Base-by-base conservation (phyloP, 2,113 vertebrate genomes). In the Hippocampus comes region DNA sequence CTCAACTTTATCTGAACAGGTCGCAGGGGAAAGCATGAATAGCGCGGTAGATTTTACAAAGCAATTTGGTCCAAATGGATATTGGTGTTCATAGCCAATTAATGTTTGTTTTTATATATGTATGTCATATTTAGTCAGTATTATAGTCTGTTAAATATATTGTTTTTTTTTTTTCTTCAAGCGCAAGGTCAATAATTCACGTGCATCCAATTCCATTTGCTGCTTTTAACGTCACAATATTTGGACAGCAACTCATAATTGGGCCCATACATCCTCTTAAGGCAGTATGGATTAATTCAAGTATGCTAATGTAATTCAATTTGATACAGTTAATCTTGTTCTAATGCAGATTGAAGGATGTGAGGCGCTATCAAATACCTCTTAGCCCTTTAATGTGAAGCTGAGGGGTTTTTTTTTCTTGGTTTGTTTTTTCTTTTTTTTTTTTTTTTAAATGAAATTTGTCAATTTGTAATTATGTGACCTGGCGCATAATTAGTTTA, bases 281-380 rank as follows among this genome's bases (percentile, higher is more conserved):
- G 82, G 78, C 90, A 75, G 74, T 89, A 88, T 91, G 84, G 91
- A 92, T 93, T 92, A 89, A 93, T 92, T 91, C 86, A 87, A 89
- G 89, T 92, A 92, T 93, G 91, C 88, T 92, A 92, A 93, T 93
- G 92, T 86, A 91, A 92, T 92, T 92, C 87, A 91, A 88, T 90
- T 91, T 91, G 87, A 92, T 92, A 88, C 88, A 92, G 91, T 93
- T 92, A 89, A 93, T 93, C 92, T 92, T 90, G 81, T 82, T 80
- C 89, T 93, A 93, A 93, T 93, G 90, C 87, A 90, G 87, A 90
- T 86, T 91, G 91, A 93, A 91, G 84, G 90, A 93, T 92, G 89
- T 89, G 90, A 90, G 86, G 84, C 70, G 85, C 85, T 91, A 92
- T 93, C 90, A 93, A 90, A 92, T 92, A 86, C 59, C 87, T 91